A percentile compares a stretch with the other conserved stretches of the same genome.
phyloP scores from a whole-genome alignment of 1,140 invertebrate genomes.

The Mylabris phalerata region DNA sequence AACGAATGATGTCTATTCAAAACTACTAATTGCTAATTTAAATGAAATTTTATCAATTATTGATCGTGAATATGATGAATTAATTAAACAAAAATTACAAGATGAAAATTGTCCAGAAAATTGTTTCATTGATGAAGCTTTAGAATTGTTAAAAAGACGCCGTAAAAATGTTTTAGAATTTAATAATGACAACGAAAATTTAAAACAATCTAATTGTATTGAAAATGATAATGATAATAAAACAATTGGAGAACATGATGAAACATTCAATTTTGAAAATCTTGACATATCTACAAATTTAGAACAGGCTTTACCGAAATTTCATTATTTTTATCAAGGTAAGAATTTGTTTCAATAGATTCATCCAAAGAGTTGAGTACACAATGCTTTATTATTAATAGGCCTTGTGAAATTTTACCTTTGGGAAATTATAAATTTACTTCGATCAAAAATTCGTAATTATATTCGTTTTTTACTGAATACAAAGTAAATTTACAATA shows the following conservation, averaged over 20 bases:
- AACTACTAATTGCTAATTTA: conserved; percentile 66
- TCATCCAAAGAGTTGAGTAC: conserved; percentile 35
- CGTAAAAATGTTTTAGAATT: conserved; percentile 23
- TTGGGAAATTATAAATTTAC: conserved; percentile 27
- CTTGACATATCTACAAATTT: conserved; percentile 5
- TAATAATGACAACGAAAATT: neutral
- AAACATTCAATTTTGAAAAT: conserved; percentile 1
- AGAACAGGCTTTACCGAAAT: conserved; percentile 12
- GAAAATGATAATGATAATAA: neutral
- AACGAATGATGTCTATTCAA: conserved; percentile 53
- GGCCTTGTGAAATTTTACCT: conserved; percentile 31
- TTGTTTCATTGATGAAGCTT: conserved; percentile 77
- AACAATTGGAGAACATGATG: neutral
- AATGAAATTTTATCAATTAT: conserved; percentile 62
- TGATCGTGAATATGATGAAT: conserved; percentile 61
- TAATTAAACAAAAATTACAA: conserved; percentile 56
- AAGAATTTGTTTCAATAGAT: conserved; percentile 18
- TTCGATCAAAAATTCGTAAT: neutral
- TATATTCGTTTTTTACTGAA: too few relatives aligned
- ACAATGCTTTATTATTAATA: conserved; percentile 11
- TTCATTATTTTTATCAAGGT: conserved; percentile 81
- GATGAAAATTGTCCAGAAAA: conserved; percentile 72
- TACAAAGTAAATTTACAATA: too few relatives aligned
- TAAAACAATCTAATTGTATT: neutral
- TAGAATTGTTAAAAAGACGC: conserved; percentile 53